Conservation (phyloP, 2,113 vertebrate species). For the Pholis gunnellus region DNA sequence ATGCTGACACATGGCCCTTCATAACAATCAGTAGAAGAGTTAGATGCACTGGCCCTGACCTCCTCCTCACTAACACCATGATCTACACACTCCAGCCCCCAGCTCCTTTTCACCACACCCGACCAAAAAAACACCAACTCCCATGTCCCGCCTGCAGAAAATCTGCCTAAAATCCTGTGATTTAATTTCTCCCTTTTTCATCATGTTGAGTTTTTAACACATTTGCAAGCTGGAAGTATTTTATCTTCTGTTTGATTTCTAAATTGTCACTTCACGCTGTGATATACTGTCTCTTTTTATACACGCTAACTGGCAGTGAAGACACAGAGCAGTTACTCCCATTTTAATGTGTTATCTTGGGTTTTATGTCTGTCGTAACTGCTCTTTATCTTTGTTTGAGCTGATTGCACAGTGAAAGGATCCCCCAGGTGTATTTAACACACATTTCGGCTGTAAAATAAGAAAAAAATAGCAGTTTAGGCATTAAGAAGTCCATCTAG, state of each 20-base stretch:
- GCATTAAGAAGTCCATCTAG: constrained; percentile 9
- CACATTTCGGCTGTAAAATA: not conserved
- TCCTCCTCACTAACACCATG: constrained; percentile 56
- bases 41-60: constrained; percentile 76
- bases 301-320: not conserved
- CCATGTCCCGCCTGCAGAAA: not conserved
- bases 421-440: constrained; percentile 15
- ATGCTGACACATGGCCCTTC: constrained; percentile 78
- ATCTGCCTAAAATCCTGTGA: not conserved
- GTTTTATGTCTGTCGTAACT: constrained; percentile 57
- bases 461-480: constrained; percentile 1
- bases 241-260: constrained; percentile 17
- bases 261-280: not conserved
- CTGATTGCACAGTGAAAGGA: constrained; percentile 64
- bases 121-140: constrained; percentile 23
- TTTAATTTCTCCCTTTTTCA: not conserved
- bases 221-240: not conserved
- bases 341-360: constrained; percentile 55
- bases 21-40: constrained; percentile 80
- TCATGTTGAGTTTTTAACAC: constrained; percentile 19
- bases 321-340: constrained; percentile 32
- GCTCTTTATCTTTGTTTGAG: constrained; percentile 66
- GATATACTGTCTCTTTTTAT: constrained; percentile 13
- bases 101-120: constrained; percentile 27
- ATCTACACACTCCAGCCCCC: constrained; percentile 58